Conservation (phyloP, 2,113 vertebrate genomes). For the Dasyurus viverrinus region DNA sequence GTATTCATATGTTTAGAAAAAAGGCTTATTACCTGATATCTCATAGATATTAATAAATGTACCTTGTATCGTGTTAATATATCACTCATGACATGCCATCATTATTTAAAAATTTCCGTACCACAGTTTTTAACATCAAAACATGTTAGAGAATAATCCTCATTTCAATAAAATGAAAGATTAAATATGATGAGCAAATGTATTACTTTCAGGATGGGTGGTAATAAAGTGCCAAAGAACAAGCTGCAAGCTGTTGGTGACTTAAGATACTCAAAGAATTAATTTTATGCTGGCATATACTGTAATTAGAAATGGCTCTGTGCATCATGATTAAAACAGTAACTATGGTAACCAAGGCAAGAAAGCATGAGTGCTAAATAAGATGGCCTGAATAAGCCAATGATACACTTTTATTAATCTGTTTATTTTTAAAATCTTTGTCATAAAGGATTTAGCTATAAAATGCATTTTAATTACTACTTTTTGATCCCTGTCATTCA, state of each 20-base stretch:
- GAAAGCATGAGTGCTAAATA: slow-evolving; percentile 78
- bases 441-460: slow-evolving; percentile 59
- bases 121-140: slow-evolving; percentile 62
- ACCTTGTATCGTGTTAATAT: not conserved
- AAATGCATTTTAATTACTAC: slow-evolving; percentile 41
- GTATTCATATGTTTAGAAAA: slow-evolving; percentile 4
- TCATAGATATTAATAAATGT: slow-evolving; percentile 15
- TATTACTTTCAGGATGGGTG: slow-evolving; percentile 76
- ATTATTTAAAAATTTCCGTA: slow-evolving; percentile 22
- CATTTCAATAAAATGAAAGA: slow-evolving; percentile 78
- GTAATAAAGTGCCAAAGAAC: slow-evolving; percentile 81
- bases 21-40: slow-evolving; percentile 6
- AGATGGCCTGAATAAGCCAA: slow-evolving; percentile 77
- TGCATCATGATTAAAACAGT: slow-evolving; percentile 87
- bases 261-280: slow-evolving; percentile 85
- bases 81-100: not conserved
- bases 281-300: slow-evolving; percentile 87
- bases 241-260: slow-evolving; percentile 83
- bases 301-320: slow-evolving; percentile 87
- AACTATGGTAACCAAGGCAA: slow-evolving; percentile 86
- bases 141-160: slow-evolving; percentile 62
- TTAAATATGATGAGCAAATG: slow-evolving; percentile 72
- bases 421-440: slow-evolving; percentile 77
- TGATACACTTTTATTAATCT: slow-evolving; percentile 76
- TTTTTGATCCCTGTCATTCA: slow-evolving; percentile 54